Percentiles rank a stretch among this genome's conserved stretches.
phyloP scores from a whole-genome alignment of 2,888 invertebrate genomes.

The Hydroisotoma schaefferi region DNA sequence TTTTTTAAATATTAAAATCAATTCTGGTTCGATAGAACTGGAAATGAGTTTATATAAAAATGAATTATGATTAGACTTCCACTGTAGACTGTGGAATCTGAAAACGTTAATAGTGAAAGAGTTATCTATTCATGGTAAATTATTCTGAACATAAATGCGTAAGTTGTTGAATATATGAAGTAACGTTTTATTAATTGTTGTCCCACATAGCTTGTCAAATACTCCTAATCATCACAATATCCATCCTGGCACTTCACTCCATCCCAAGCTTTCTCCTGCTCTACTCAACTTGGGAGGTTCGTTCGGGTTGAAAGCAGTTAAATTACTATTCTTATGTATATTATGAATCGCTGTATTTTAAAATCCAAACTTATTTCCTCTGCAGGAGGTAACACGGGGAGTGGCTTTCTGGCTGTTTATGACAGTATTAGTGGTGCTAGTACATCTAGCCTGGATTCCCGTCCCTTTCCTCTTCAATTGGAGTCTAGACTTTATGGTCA shows the following conservation, averaged over 20 bases:
- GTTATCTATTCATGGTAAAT: no score
- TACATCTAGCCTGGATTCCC: conserved; percentile 41
- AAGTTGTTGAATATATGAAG: no score
- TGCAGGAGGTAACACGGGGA: conserved; percentile 43
- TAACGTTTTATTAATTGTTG: background rate
- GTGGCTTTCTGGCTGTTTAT: conserved; percentile 43
- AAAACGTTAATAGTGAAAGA: no score
- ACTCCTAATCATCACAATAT: conserved; percentile 45
- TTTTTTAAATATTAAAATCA: no score
- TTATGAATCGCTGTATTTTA: background rate
- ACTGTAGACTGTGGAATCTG: background rate
- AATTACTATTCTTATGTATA: background rate
- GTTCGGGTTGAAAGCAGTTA: conserved; percentile 5
- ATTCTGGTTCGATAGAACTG: no score
- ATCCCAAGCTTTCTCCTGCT: conserved; percentile 47
- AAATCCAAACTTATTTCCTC: background rate
- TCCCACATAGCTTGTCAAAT: conserved; percentile 44
- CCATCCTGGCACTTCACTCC: conserved; percentile 43
- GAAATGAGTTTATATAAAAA: no score
- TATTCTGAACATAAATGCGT: no score
- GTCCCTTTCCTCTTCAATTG: conserved; percentile 44
- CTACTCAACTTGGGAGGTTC: conserved; percentile 48
- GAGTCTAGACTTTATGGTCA: conserved; percentile 42
- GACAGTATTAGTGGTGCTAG: conserved; percentile 29
- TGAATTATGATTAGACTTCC: no score